Percentiles rank a stretch among this genome's conserved stretches.
These are phyloP conservation scores for Diachasma alloeum DNA, from an alignment of 1,140 invertebrate genomes.

Conservation along the genomic window DNA sequence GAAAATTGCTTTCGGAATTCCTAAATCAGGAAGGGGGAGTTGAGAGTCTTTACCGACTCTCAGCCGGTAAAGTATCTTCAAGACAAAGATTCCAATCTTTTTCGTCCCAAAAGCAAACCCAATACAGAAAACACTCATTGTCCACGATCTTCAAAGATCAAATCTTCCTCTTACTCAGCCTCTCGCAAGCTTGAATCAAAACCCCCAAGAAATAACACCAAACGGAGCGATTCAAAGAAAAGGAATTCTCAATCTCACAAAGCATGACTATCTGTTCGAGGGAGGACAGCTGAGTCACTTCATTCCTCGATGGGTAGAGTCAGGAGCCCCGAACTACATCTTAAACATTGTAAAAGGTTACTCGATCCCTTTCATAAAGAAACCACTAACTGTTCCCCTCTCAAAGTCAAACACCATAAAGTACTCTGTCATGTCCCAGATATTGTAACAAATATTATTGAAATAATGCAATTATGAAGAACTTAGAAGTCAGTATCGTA, in stretches of 20 bases:
- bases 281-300: not conserved
- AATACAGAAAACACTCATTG: too few species aligned
- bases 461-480: too few species aligned
- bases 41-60: too few species aligned
- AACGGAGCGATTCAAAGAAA: not conserved
- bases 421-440: too few species aligned
- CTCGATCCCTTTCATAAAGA: constrained; percentile 18
- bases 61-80: too few species aligned
- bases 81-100: too few species aligned
- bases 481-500: too few species aligned
- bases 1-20: too few species aligned
- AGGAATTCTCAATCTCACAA: not conserved
- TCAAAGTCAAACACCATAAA: not conserved
- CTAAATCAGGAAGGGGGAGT: too few species aligned
- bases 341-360: constrained; percentile 16
- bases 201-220: not conserved
- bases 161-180: not conserved
- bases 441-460: too few species aligned
- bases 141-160: not conserved
- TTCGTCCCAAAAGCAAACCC: too few species aligned
- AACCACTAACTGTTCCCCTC: constrained; percentile 8
- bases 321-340: constrained; percentile 8
- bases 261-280: not conserved
- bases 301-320: not conserved
- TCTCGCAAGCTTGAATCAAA: not conserved